phyloP scores from a whole-genome alignment of 2,888 invertebrate genomes.

The Pheosia tremula region DNA sequence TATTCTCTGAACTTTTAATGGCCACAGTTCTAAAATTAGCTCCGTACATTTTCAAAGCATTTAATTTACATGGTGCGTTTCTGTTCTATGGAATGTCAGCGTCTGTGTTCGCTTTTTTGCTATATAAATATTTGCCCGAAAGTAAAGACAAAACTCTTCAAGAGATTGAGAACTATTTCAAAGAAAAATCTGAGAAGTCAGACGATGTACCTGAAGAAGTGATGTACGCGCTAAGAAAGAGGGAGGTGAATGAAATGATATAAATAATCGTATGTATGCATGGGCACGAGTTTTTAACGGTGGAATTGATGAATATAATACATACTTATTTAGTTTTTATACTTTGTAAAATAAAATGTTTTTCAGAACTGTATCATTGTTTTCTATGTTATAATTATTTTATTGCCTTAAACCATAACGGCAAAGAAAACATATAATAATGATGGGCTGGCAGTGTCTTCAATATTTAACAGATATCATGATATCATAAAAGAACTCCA shows the following conservation, averaged over 20 bases:
- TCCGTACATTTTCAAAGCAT: constrained; percentile 39
- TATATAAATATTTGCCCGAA: constrained; percentile 48
- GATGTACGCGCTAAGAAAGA: neutral
- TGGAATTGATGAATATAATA: neutral
- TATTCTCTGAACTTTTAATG: constrained; percentile 36
- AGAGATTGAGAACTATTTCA: constrained; percentile 45
- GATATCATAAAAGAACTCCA: no score
- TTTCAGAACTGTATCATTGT: no score
- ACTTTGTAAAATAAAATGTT: no score
- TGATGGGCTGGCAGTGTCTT: no score
- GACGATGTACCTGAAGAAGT: constrained; percentile 18
- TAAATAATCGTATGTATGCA: no score
- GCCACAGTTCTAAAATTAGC: constrained; percentile 45
- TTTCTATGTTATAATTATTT: no score
- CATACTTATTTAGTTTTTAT: no score
- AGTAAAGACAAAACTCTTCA: constrained; percentile 49
- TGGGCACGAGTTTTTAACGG: no score
- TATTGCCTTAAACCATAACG: no score
- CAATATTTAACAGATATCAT: no score
- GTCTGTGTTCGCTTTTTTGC: constrained; percentile 35
- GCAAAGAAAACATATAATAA: no score
- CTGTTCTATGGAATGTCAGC: constrained; percentile 45
- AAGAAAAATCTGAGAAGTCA: constrained; percentile 16
- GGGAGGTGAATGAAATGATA: no score
- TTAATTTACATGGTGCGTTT: constrained; percentile 46